These are phyloP conservation scores for Mallotus villosus DNA, from an alignment of 2,797 vertebrate genomes.

Conservation along the genomic window DNA sequence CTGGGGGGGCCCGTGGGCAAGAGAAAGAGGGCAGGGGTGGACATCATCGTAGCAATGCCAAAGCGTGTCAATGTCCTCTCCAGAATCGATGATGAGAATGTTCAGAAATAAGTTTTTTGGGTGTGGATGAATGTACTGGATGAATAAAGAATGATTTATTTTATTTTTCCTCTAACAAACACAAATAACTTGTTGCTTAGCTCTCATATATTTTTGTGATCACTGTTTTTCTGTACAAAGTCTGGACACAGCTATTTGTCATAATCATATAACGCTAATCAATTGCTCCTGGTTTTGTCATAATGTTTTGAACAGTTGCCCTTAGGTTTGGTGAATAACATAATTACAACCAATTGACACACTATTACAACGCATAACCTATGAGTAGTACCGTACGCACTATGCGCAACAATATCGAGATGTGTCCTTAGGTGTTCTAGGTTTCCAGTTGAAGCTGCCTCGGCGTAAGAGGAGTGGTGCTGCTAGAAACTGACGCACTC, in stretches of 20 bases:
- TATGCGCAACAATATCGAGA: no score
- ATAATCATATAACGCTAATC: neutral
- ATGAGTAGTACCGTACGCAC: no score
- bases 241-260: neutral
- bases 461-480: conserved; percentile 4
- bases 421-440: no score
- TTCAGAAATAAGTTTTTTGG: neutral
- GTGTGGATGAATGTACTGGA: neutral
- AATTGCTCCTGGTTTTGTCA: neutral
- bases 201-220: neutral
- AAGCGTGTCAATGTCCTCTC: conserved; percentile 10
- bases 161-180: neutral
- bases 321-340: no score
- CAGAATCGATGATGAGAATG: conserved; percentile 3
- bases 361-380: no score
- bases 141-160: neutral
- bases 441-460: neutral
- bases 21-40: conserved; percentile 14
- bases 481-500: neutral
- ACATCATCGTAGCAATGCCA: conserved; percentile 15
- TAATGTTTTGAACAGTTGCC: neutral
- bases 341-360: no score
- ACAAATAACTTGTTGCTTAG: neutral
- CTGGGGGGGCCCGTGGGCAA: neutral
- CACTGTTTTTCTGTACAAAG: no score